Conservation (phyloP, 2,888 invertebrate genomes). For the Drosophila meridionalis region DNA sequence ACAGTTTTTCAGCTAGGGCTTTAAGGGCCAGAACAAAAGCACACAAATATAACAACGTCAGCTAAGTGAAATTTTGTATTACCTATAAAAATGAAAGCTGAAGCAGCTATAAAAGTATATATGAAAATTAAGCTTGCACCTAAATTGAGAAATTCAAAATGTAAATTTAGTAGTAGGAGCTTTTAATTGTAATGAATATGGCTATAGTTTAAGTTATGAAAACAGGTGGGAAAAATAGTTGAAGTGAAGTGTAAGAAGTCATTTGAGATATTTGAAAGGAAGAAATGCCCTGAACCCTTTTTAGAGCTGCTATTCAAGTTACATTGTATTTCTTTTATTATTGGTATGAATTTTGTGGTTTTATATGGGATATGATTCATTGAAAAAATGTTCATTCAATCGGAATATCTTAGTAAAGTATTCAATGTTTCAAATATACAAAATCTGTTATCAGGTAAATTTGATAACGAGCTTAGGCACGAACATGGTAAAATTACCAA, state of each 20-base stretch:
- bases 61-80: slow-evolving; percentile 30
- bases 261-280: background rate
- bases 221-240: background rate
- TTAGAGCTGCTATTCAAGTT: background rate
- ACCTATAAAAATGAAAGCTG: slow-evolving; percentile 23
- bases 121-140: slow-evolving; percentile 3
- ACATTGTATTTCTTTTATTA: too few species aligned
- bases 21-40: slow-evolving; percentile 45
- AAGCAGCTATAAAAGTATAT: background rate
- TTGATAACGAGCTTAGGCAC: too few species aligned
- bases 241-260: background rate
- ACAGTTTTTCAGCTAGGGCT: slow-evolving; percentile 34
- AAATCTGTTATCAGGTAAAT: too few species aligned
- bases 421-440: too few species aligned
- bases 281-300: background rate
- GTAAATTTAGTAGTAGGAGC: background rate
- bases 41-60: background rate
- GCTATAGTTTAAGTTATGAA: background rate
- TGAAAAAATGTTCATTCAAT: too few species aligned
- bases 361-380: too few species aligned
- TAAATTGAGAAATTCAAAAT: background rate
- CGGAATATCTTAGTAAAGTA: too few species aligned
- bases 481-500: too few species aligned
- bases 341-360: too few species aligned
- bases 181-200: background rate